These are phyloP conservation scores for Tetraneura akinire DNA, from an alignment of 1,140 invertebrate species.

Conservation along the genomic window DNA sequence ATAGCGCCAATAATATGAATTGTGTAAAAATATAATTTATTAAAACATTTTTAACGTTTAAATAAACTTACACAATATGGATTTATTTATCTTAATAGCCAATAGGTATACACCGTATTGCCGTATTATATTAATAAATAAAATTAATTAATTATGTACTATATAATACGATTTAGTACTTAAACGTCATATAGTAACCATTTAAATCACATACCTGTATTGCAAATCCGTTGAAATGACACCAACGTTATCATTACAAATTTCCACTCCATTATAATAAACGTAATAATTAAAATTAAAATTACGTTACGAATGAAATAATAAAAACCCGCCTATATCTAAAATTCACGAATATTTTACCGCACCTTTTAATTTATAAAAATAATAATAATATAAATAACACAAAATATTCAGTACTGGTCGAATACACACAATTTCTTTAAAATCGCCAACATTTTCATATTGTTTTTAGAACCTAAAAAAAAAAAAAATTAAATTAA, in stretches of 20 bases:
- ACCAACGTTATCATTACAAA: background rate
- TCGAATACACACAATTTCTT: background rate
- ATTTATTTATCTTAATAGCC: too few species aligned
- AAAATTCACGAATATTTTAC: background rate
- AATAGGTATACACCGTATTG: too few species aligned
- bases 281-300: background rate
- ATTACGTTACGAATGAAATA: background rate
- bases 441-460: background rate
- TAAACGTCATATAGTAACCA: too few species aligned
- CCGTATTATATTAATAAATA: too few species aligned
- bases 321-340: background rate
- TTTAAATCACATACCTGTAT: slow-evolving; percentile 36
- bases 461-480: background rate
- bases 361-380: background rate
- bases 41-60: too few species aligned
- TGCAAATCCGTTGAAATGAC: slow-evolving; percentile 27
- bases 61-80: too few species aligned
- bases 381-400: background rate
- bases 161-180: too few species aligned
- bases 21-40: too few species aligned
- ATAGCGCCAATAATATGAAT: too few species aligned
- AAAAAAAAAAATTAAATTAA: background rate
- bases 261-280: background rate
- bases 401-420: background rate
- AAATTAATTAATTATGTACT: too few species aligned